Conservation (phyloP, 30 jellyfish, hydroid and myxozoan species). For the Turritopsis dohrnii region DNA sequence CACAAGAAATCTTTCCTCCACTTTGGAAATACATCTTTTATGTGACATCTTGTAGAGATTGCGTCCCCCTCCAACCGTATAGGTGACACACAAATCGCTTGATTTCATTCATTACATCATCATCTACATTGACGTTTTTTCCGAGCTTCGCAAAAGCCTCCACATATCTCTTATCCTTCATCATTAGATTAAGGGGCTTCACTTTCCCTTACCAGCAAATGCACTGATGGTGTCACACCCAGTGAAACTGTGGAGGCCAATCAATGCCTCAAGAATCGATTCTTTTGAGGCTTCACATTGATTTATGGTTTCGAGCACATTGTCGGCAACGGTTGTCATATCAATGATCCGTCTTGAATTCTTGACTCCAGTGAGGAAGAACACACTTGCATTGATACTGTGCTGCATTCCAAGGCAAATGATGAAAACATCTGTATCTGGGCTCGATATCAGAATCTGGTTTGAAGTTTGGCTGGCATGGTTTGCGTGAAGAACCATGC, state of each 20-base stretch:
- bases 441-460: slow-evolving; percentile 27
- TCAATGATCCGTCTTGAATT: slow-evolving; percentile 26
- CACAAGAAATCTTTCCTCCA: slow-evolving; percentile 35
- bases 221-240: slow-evolving; percentile 24
- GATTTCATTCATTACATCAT: slow-evolving; percentile 19
- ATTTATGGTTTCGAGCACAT: slow-evolving; percentile 10
- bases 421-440: slow-evolving; percentile 31
- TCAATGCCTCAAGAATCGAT: slow-evolving; percentile 10
- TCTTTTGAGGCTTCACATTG: slow-evolving; percentile 25
- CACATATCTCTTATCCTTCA: background rate
- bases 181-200: slow-evolving; percentile 30
- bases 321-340: slow-evolving; percentile 26
- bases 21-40: slow-evolving; percentile 50
- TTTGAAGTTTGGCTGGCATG: slow-evolving; percentile 24
- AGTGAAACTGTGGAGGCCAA: slow-evolving; percentile 37
- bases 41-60: slow-evolving; percentile 37
- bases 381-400: slow-evolving; percentile 34
- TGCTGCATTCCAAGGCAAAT: slow-evolving; percentile 18
- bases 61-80: slow-evolving; percentile 35
- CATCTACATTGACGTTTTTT: background rate
- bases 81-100: slow-evolving; percentile 40
- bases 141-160: slow-evolving; percentile 34
- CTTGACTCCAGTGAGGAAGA: slow-evolving; percentile 34
- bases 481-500: slow-evolving; percentile 37
- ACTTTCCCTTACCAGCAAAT: slow-evolving; percentile 41